Evolutionary conservation across 1,140 invertebrate genomes (phyloP), one percentile per base, ranked within the genome.

Genomic region (Eufriesea mexicana): DNA sequence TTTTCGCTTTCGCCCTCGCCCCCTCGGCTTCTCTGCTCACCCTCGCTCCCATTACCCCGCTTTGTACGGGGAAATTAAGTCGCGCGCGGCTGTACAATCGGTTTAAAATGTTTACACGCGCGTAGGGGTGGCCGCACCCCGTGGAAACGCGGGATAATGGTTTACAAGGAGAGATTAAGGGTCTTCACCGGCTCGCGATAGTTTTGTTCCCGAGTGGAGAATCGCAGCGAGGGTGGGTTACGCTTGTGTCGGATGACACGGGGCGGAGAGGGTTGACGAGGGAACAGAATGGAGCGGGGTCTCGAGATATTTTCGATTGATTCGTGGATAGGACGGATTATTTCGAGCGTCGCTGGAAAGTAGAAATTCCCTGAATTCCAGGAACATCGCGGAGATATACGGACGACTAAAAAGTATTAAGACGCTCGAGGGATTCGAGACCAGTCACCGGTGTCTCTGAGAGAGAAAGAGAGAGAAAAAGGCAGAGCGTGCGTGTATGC

Each of bases 11-110:
- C 57, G 47, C 57, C 45, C 68, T 62, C 18, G 59, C 20, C 25
- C 42, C 16, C 28, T 61, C 7, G 49, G 35, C 35, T 42, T 61
- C 42, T 5, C 14, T 23, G 20, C 42, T 47, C n/a, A 14, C 68
- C 28, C 28, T 54, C 57, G 73, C 68, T 72, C 61, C 51, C 61
- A 7, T 55, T 57, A n/a, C 10, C 7, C 7, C 12, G 35, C 16
- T 76, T 78, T 25, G 18, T 28, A 4, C 35, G 9, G 45, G 51
- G 16, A 64, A 83, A 78, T 86, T 66, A 75, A 68, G 35, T 45
- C 16, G 45, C 18, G 42, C 10, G 42, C 10, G 35, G 1, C 35
- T 1, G 35, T 35, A 18, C 16, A 45, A 23, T 14, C 64, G 35
- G 23, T 66, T n/a, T 5, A 23, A 42, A 45, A 14, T 12, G 42